Evolutionary conservation across 2,797 vertebrate species (phyloP).

Genomic region (Gallinago nigripennis): DNA sequence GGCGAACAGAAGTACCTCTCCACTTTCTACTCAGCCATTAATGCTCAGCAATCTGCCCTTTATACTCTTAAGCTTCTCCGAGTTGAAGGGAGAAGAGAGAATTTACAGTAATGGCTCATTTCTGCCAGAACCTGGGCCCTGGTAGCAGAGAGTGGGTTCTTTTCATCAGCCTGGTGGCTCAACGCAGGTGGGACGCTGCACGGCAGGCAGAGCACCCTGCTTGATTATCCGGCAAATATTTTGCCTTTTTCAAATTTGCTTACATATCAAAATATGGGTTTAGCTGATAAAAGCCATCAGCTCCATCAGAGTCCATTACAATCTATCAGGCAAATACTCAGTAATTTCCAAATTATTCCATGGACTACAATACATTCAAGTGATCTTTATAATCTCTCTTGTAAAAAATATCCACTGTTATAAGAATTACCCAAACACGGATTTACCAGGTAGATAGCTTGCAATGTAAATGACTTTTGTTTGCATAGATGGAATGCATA

Average conservation of each 20-base stretch:
- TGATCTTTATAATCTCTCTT: constrained; percentile 57
- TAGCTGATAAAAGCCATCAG: constrained; percentile 64
- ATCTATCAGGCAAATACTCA: constrained; percentile 44
- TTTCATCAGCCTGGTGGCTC: background rate
- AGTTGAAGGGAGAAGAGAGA: background rate
- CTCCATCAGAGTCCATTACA: constrained; percentile 55
- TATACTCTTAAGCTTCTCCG: background rate
- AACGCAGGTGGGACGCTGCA: background rate
- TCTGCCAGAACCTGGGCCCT: background rate
- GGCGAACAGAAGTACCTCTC: background rate
- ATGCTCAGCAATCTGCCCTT: background rate
- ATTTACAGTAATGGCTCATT: background rate
- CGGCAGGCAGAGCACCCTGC: background rate
- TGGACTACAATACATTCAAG: constrained; percentile 12
- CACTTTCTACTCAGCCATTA: background rate
- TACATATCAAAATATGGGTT: constrained; percentile 60
- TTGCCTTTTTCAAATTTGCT: constrained; percentile 62
- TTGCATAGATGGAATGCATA: constrained; percentile 51
- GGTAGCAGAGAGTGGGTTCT: background rate
- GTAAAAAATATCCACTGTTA: constrained; percentile 17
- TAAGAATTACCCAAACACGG: constrained; percentile 58
- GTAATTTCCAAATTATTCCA: constrained; percentile 62
- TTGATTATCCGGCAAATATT: constrained; percentile 60
- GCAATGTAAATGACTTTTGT: constrained; percentile 53
- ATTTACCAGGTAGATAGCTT: constrained; percentile 56